A percentile compares a stretch with the other conserved stretches of the same genome.
These are phyloP conservation scores for Protodeltote pygarga DNA, from an alignment of 2,888 invertebrate genomes.

Conservation along the genomic window DNA sequence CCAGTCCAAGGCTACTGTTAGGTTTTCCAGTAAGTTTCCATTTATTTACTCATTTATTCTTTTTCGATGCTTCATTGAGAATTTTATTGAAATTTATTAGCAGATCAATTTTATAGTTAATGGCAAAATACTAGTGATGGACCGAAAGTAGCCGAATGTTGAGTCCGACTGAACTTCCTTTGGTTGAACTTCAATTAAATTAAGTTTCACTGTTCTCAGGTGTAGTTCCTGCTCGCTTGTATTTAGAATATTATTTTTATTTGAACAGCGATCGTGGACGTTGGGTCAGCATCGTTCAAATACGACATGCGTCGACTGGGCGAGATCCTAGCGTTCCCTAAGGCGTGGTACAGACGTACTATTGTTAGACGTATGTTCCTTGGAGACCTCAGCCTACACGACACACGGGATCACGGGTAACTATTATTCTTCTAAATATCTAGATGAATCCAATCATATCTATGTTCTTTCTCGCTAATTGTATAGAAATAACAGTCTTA, in stretches of 20 bases:
- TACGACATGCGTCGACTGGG: constrained; percentile 99
- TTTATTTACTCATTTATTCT: neutral
- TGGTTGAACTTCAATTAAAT: too few species aligned
- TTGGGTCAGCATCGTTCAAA: constrained; percentile 98
- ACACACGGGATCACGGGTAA: constrained; percentile 36
- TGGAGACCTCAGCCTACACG: constrained; percentile 93
- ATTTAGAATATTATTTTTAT: constrained; percentile 7
- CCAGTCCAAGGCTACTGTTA: constrained; percentile 94
- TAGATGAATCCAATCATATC: too few species aligned
- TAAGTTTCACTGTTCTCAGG: too few species aligned
- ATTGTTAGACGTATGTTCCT: constrained; percentile 97
- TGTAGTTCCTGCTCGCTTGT: too few species aligned
- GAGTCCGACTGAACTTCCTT: too few species aligned
- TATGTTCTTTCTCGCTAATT: neutral
- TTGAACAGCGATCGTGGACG: constrained; percentile 94
- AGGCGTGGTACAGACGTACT: constrained; percentile 98
- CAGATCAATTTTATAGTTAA: too few species aligned
- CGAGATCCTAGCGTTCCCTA: constrained; percentile 98
- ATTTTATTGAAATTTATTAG: too few species aligned
- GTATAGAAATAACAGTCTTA: too few species aligned
- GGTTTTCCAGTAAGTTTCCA: constrained; percentile 92
- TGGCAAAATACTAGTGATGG: too few species aligned
- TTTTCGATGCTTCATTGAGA: neutral
- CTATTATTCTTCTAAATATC: neutral
- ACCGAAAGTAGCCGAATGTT: too few species aligned